Evolutionary conservation across 2,113 vertebrate species (phyloP), one percentile per base, ranked within the genome.

Genomic region (Mirza zaza): DNA sequence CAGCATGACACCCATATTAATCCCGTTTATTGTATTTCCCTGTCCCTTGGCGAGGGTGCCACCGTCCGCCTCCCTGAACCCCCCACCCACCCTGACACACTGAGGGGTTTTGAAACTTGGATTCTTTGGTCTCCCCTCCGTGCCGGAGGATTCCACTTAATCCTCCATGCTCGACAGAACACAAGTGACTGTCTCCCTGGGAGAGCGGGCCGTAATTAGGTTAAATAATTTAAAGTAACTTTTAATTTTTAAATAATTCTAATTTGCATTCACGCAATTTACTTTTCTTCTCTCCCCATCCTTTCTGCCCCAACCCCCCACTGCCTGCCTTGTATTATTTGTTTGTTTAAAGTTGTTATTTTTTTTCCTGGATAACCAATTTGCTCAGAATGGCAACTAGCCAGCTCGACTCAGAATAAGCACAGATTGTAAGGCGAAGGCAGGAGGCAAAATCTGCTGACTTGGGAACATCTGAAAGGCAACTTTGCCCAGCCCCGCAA

Each of bases 201-300:
- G 96, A 98, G 52, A 92, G 32, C 2, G 6, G 89, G 88, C 85
- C 79, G 96, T 77, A 91, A 97, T 97, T 97, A 97, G 77, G 85
- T 75, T 98, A 91, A 97, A 96, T 97, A 94, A 97, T 97, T 96
- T 97, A 97, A 95, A 97, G 55, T 79, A 95, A 96, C 85, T 92
- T 97, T 97, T 96, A 94, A 94, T 97, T 98, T 98, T 96, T 95
- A 97, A 97, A 96, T 97, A 96, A 97, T 97, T 97, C 67, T 67
- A 52, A 97, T 94, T 97, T 97, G 96, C 91, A 86, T 96, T 79
- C 70, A 55, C 10, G 32, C 71, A 45, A 88, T 75, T 92, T 90
- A 59, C 48, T 93, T 93, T 93, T 52, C 61, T 21, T 91, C 55
- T 85, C 45, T 95, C 23, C 59, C 23, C 34, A 29, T 32, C 21